A percentile compares a stretch with the other conserved stretches of the same genome.
phyloP scores from a whole-genome alignment of 2,888 invertebrate genomes.

The Ethmia dodecea region DNA sequence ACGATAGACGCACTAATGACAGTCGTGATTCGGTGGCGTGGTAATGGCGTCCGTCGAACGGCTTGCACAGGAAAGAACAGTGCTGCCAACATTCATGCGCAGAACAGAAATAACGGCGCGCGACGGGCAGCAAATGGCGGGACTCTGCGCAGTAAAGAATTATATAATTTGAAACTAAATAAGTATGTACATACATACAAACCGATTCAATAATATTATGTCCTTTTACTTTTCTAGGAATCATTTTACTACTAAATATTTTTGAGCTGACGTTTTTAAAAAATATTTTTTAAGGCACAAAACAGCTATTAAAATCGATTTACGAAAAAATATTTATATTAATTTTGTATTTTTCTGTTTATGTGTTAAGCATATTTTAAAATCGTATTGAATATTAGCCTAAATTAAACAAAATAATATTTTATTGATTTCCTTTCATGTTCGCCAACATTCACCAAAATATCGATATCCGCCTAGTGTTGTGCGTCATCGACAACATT shows the following conservation, averaged over 20 bases:
- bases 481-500: constrained; percentile 18
- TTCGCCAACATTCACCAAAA: constrained; percentile 18
- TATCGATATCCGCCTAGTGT: constrained; percentile 22
- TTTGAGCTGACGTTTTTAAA: too few species aligned
- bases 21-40: constrained; percentile 65
- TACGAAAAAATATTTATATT: not conserved
- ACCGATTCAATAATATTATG: not conserved
- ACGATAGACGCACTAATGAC: constrained; percentile 58
- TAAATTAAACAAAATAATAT: constrained; percentile 9
- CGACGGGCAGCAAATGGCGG: constrained; percentile 62
- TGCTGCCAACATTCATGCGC: constrained; percentile 51
- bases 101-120: constrained; percentile 46
- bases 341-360: too few species aligned
- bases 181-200: too few species aligned
- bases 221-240: not conserved
- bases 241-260: too few species aligned
- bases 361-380: too few species aligned
- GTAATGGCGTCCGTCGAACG: constrained; percentile 64
- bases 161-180: too few species aligned
- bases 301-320: too few species aligned
- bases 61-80: constrained; percentile 67
- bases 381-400: too few species aligned
- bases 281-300: too few species aligned
- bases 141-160: constrained; percentile 43
- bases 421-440: constrained; percentile 5